Evolutionary conservation across 2,888 invertebrate species (phyloP).

Genomic region (Leptothorax acervorum): DNA sequence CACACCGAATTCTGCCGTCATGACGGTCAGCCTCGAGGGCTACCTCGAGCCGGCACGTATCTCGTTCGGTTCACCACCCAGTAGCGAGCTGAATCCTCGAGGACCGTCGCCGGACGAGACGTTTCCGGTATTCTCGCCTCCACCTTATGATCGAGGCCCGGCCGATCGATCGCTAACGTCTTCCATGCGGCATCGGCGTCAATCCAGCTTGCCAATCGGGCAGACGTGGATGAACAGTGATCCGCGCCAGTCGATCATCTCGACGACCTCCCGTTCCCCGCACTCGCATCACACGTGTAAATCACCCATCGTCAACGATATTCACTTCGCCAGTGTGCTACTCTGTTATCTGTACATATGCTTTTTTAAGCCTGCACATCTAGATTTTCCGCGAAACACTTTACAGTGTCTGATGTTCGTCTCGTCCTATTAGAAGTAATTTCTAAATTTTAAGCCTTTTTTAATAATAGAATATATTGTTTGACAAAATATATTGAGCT

Average conservation of each 20-base stretch:
- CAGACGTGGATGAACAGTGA: constrained; percentile 87
- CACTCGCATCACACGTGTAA: constrained; percentile 97
- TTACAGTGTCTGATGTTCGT: constrained; percentile 12
- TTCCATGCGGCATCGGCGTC: constrained; percentile 81
- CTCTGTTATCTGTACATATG: constrained; percentile 80
- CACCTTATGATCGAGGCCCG: constrained; percentile 87
- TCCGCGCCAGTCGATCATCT: constrained; percentile 91
- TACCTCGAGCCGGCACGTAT: constrained; percentile 94
- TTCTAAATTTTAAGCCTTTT: background rate
- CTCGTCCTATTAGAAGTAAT: constrained; percentile 8
- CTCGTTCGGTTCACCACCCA: constrained; percentile 92
- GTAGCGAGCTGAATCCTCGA: constrained; percentile 90
- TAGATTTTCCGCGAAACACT: constrained; percentile 27
- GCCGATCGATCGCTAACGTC: constrained; percentile 76
- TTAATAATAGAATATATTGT: background rate
- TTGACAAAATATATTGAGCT: background rate
- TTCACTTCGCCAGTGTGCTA: constrained; percentile 71
- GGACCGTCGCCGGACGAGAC: constrained; percentile 92
- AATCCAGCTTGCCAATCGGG: constrained; percentile 85
- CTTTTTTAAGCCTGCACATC: constrained; percentile 68
- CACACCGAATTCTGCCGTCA: constrained; percentile 94
- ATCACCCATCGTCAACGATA: constrained; percentile 79
- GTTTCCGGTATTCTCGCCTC: constrained; percentile 94
- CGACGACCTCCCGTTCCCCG: constrained; percentile 91
- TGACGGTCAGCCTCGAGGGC: constrained; percentile 94